phyloP scores from a whole-genome alignment of 2,888 invertebrate species.

The Perithous albicinctus region DNA sequence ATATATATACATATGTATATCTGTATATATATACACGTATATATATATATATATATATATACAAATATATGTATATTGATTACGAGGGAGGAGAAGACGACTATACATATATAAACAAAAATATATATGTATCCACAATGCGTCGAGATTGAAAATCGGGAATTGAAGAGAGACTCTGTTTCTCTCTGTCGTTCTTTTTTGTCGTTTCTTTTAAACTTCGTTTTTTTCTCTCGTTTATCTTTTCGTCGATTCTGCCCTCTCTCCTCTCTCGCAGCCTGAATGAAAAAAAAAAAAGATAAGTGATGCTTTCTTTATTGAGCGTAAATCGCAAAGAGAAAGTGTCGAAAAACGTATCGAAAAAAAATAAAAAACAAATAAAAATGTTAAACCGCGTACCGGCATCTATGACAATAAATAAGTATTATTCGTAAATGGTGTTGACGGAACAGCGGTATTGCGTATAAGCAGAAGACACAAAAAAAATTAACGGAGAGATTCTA shows the following conservation, averaged over 20 bases:
- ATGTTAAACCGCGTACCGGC: constrained; percentile 64
- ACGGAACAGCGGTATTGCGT: constrained; percentile 54
- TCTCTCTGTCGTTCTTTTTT: constrained; percentile 40
- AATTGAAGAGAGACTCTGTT: constrained; percentile 46
- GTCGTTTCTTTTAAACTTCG: constrained; percentile 44
- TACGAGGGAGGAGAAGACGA: constrained; percentile 47
- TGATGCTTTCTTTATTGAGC: constrained; percentile 25
- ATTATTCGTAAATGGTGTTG: constrained; percentile 73
- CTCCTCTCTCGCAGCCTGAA: constrained; percentile 44
- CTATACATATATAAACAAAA: constrained; percentile 69
- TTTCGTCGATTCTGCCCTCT: constrained; percentile 48
- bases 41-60: constrained; percentile 68
- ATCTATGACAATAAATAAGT: constrained; percentile 79
- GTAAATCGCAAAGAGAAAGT: constrained; percentile 8
- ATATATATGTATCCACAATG: constrained; percentile 54
- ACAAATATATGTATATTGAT: constrained; percentile 58
- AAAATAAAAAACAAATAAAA: constrained; percentile 20
- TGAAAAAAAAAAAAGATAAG: constrained; percentile 13
- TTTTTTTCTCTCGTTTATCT: constrained; percentile 54
- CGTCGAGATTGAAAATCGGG: constrained; percentile 55
- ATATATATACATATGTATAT: constrained; percentile 57
- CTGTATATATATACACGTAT: constrained; percentile 56
- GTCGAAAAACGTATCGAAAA: constrained; percentile 17
- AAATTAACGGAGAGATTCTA: constrained; percentile 30
- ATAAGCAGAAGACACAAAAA: constrained; percentile 12